These are phyloP conservation scores for Pyrocoelia pectoralis DNA, from an alignment of 2,888 invertebrate genomes.

Conservation along the genomic window DNA sequence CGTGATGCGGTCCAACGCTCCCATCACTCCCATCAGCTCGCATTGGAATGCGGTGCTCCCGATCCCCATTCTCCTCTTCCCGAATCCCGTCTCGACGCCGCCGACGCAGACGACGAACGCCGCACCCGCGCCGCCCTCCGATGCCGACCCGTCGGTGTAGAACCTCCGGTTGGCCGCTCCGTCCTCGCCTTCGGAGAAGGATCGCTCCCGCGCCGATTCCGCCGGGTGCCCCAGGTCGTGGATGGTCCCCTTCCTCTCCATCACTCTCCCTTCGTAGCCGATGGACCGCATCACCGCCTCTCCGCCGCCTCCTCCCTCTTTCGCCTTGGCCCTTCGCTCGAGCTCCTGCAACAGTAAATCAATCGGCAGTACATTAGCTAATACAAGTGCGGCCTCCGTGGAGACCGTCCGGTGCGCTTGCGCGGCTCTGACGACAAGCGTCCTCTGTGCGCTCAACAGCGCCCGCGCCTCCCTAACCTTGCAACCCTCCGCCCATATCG, in stretches of 20 bases:
- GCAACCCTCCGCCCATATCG: background rate
- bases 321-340: background rate
- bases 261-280: too few species aligned
- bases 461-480: background rate
- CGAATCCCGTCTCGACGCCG: too few species aligned
- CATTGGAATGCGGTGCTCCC: too few species aligned
- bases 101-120: too few species aligned
- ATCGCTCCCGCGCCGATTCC: background rate
- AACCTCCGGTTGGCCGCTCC: too few species aligned
- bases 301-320: background rate
- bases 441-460: conserved; percentile 3
- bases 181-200: too few species aligned
- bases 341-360: background rate
- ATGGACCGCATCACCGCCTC: background rate
- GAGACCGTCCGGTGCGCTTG: background rate
- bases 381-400: background rate
- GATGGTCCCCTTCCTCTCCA: too few species aligned
- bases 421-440: background rate
- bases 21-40: too few species aligned
- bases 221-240: background rate
- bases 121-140: too few species aligned
- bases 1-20: too few species aligned
- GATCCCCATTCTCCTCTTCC: too few species aligned
- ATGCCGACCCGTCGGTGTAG: too few species aligned
- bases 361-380: background rate